Conservation (phyloP, 2,888 invertebrate genomes). For the Agapostemon virescens region DNA sequence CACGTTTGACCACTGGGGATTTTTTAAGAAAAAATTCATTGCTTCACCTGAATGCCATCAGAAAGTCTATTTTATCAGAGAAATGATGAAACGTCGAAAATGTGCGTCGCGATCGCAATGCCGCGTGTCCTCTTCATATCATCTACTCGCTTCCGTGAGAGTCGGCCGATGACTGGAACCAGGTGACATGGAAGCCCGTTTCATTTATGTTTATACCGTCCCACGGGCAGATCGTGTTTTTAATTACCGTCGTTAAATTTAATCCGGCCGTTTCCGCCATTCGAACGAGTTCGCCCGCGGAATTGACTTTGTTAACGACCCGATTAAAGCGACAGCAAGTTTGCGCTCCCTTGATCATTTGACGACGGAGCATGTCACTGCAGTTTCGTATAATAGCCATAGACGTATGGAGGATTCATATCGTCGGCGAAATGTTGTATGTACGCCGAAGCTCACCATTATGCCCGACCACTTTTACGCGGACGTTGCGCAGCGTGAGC, state of each 20-base stretch:
- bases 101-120: neutral
- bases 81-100: neutral
- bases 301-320: constrained; percentile 24
- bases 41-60: neutral
- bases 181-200: neutral
- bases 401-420: constrained; percentile 4
- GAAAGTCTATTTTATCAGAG: neutral
- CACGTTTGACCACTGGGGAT: too few species aligned
- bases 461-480: constrained; percentile 4
- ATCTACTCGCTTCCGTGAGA: neutral
- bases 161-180: neutral
- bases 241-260: constrained; percentile 26
- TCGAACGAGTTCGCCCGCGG: neutral
- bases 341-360: neutral
- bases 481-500: neutral
- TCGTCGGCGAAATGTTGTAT: neutral
- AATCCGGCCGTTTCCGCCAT: constrained; percentile 13
- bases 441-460: neutral
- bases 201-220: constrained; percentile 25
- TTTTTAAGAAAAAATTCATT: neutral
- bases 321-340: constrained; percentile 21
- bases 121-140: neutral
- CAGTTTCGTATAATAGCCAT: constrained; percentile 5
- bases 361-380: neutral
- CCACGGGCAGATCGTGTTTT: constrained; percentile 11